Percentiles rank a stretch among this genome's conserved stretches.
These are phyloP conservation scores for Halesus radiatus DNA, from an alignment of 1,140 invertebrate genomes.

Conservation along the genomic window DNA sequence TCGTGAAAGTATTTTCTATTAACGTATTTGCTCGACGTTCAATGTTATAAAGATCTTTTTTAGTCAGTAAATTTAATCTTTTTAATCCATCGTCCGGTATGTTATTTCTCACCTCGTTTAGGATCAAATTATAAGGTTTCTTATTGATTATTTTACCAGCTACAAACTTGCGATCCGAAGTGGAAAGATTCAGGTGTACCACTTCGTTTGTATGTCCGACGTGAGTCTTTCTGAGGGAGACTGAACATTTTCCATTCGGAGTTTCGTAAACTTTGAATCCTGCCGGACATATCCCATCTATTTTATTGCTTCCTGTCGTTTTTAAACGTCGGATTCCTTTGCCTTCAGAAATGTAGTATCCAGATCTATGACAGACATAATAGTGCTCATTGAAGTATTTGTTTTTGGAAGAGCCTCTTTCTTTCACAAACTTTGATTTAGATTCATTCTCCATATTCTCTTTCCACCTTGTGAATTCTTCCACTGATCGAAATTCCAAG, in stretches of 20 bases:
- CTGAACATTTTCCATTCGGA: slow-evolving; percentile 16
- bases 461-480: neutral
- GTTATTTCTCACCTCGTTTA: neutral
- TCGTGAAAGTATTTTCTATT: neutral
- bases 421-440: slow-evolving; percentile 14
- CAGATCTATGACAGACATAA: slow-evolving; percentile 7
- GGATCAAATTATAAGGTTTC: neutral
- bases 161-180: neutral
- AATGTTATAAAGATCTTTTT: slow-evolving; percentile 28
- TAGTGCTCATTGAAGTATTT: slow-evolving; percentile 10
- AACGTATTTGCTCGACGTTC: neutral
- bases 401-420: slow-evolving; percentile 6
- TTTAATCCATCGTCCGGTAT: neutral
- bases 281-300: slow-evolving; percentile 28
- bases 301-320: slow-evolving; percentile 30
- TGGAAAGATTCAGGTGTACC: neutral
- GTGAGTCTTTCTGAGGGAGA: slow-evolving; percentile 13
- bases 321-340: slow-evolving; percentile 25
- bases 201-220: slow-evolving; percentile 16
- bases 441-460: neutral
- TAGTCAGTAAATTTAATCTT: slow-evolving; percentile 20
- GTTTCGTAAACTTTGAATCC: slow-evolving; percentile 13
- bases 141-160: slow-evolving; percentile 3
- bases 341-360: slow-evolving; percentile 19
- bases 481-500: slow-evolving; percentile 1